Evolutionary conservation across 1,140 invertebrate genomes (phyloP), one percentile per base, ranked within the genome.

Genomic region (Ruditapes philippinarum): DNA sequence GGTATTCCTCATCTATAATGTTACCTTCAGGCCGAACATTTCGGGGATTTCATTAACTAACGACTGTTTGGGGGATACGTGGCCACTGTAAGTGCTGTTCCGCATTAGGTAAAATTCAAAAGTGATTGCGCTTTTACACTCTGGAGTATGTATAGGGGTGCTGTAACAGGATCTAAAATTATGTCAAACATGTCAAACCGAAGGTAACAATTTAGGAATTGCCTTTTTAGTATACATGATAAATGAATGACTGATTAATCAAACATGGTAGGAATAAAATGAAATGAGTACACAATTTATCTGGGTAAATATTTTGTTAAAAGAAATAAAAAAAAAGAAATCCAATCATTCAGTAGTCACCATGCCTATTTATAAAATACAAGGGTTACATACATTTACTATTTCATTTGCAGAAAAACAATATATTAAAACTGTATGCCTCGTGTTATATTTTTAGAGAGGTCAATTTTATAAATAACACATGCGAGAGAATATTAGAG

Each of bases 241-340:
- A n/a, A n/a, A n/a, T n/a, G n/a, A n/a, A n/a, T n/a, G n/a, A n/a
- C n/a, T n/a, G n/a, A n/a, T n/a, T n/a, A n/a, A n/a, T n/a, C n/a
- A n/a, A n/a, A n/a, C n/a, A 36, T 60, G 51, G 28, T 76, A 76
- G 40, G n/a, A n/a, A 76, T 22, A 49, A 33, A 49, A 45, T 31
- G 49, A 76, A 49, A 33, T 49, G 22, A 31, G 36, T 76, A 49
- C 45, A 28, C 45, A 51, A 19, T 45, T 76, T 25, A 49, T n/a
- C 3, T 28, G 65, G 65, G 65, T 70, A 70, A 70, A 70, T 70
- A 70, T 70, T 70, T 70, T 38, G 65, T 38, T 38, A 70, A 70
- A 70, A 40, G 36, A 36, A 70, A n/a, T n/a, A n/a, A n/a, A n/a
- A n/a, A n/a, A 70, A 70, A 70, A 31, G 36, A 11, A 31, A 70